These are phyloP conservation scores for Cybosia mesomella DNA, from an alignment of 2,888 invertebrate species.

Conservation along the genomic window DNA sequence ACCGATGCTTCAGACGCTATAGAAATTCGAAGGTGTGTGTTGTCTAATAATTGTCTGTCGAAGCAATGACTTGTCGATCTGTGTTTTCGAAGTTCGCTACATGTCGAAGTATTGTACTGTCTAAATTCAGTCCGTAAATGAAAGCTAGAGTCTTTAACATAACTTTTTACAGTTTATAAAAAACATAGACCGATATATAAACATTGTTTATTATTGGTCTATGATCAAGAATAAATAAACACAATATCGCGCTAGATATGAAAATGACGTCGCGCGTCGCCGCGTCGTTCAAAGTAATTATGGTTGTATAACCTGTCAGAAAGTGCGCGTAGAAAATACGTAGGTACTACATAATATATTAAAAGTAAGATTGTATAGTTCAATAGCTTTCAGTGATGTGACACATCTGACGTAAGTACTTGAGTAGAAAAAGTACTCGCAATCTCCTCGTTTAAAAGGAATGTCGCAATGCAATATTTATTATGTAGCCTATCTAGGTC, in stretches of 20 bases:
- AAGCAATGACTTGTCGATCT: too few relatives aligned
- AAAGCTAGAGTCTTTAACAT: background rate
- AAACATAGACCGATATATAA: too few relatives aligned
- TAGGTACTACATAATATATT: background rate
- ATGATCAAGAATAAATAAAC: background rate
- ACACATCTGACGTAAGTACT: conserved; percentile 30
- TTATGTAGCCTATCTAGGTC: background rate
- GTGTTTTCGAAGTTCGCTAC: too few relatives aligned
- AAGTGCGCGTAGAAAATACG: conserved; percentile 8
- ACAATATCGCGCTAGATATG: background rate
- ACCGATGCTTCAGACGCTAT: too few relatives aligned
- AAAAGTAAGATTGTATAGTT: conserved; percentile 3
- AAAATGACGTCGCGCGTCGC: conserved; percentile 3
- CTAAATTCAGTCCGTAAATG: too few relatives aligned
- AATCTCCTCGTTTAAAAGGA: conserved; percentile 25
- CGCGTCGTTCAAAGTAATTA: background rate
- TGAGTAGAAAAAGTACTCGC: conserved; percentile 3
- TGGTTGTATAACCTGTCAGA: conserved; percentile 8
- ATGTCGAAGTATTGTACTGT: too few relatives aligned
- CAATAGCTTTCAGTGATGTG: conserved; percentile 7
- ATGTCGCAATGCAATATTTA: background rate
- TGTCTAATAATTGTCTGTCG: too few relatives aligned
- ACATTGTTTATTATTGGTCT: too few relatives aligned
- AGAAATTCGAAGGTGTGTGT: too few relatives aligned
- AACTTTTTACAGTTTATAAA: background rate